These are phyloP conservation scores for Sphyrna mokarran DNA, from an alignment of 2,113 vertebrate species.

Conservation along the genomic window DNA sequence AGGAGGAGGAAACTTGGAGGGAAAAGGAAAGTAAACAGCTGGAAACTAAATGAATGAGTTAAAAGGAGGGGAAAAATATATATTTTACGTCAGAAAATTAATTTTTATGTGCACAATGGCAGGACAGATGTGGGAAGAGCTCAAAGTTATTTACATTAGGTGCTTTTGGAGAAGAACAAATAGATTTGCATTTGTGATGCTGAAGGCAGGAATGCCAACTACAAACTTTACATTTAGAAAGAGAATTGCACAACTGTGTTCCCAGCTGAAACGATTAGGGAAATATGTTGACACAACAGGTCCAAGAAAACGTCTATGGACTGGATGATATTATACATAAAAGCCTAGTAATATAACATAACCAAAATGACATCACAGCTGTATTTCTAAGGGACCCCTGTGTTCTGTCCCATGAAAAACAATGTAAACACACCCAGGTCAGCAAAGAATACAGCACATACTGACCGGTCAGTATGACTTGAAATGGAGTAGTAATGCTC, in stretches of 20 bases:
- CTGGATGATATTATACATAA: background rate
- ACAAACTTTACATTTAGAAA: background rate
- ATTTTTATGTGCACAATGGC: background rate
- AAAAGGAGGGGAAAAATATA: background rate
- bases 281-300: background rate
- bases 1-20: background rate
- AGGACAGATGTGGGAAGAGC: background rate
- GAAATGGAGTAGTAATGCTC: background rate
- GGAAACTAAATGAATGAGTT: background rate
- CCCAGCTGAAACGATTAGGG: background rate
- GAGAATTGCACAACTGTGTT: background rate
- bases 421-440: background rate
- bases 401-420: conserved; percentile 16
- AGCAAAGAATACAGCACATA: background rate
- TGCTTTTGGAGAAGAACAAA: background rate
- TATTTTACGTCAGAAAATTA: background rate
- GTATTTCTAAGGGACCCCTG: background rate
- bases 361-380: background rate
- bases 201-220: background rate
- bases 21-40: background rate
- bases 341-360: background rate
- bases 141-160: background rate
- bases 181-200: background rate
- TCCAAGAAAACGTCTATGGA: background rate
- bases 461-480: conserved; percentile 24